Evolutionary conservation across 2,797 vertebrate genomes (phyloP), one percentile per base, ranked within the genome.

Genomic region (Coregonus sp.): DNA sequence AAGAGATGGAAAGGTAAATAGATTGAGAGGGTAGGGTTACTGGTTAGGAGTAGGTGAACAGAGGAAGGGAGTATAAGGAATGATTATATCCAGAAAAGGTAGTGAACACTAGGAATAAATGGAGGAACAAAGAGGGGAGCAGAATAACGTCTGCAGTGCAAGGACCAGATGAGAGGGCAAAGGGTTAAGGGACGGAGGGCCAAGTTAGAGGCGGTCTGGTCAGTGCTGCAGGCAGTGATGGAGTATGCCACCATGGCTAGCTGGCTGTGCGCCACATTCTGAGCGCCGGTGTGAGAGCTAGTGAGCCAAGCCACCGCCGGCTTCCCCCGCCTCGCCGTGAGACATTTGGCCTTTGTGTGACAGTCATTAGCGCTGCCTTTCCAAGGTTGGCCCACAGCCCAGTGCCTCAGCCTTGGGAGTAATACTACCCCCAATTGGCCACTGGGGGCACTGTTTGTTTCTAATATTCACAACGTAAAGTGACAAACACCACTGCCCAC

Each of bases 321-420:
- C 80, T 77, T 87, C 66, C 82, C 85, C 80, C 75, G 73, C 81
- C 69, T 89, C 83, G 37, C 89, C 77, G 81, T 40, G 82, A 92
- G 86, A 90, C 89, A 85, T 90, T 92, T 93, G 88, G 90, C 89
- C 89, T 89, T 88, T 86, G 89, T 92, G 91, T 72, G 85, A 88
- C 88, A 89, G 89, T 87, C 91, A 92, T 94, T 93, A 92, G 87
- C 89, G 77, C 87, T 82, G 86, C 82, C 89, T 88, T 87, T 89
- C 84, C 76, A 86, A 81, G 77, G 73, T 51, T 93, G 92, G 92
- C 87, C 59, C 16, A 0, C 18, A 81, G 89, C 89, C 91, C 84
- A n/a, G 74, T 33, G 77, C 80, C 81, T 15, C 20, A 20, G 51
- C 14, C 25, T 33, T 7, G 31, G 63, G 59, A 75, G 71, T 82